phyloP scores from a whole-genome alignment of 2,888 invertebrate genomes.

The Drosophila niveifrons region DNA sequence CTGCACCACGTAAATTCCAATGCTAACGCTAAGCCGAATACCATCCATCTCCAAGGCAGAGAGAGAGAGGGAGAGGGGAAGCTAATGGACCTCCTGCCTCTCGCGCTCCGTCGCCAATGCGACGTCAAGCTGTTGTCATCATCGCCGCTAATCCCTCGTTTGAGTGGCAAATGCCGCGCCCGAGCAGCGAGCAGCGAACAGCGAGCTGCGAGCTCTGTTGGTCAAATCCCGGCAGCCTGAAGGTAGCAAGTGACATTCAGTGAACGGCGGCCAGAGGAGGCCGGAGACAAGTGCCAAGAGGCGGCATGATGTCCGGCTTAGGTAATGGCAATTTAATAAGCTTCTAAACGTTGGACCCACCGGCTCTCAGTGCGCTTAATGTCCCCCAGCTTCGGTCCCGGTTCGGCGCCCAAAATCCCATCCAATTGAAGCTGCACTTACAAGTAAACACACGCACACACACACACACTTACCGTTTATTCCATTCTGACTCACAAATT shows the following conservation, averaged over 20 bases:
- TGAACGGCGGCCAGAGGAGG: background rate
- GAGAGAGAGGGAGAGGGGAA: background rate
- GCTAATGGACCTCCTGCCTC: constrained; percentile 72
- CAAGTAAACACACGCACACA: constrained; percentile 7
- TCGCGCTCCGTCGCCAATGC: constrained; percentile 38
- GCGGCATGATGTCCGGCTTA: constrained; percentile 71
- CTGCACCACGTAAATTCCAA: constrained; percentile 43
- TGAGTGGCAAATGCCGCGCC: constrained; percentile 78
- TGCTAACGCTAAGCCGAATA: constrained; percentile 15
- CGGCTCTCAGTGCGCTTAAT: constrained; percentile 26
- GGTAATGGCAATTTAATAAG: constrained; percentile 81
- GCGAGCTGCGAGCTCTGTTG: constrained; percentile 15
- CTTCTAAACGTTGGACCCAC: constrained; percentile 61
- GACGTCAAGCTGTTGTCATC: constrained; percentile 79
- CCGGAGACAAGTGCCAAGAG: constrained; percentile 2
- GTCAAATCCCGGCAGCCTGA: background rate
- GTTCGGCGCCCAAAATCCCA: constrained; percentile 25
- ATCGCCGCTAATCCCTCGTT: constrained; percentile 79
- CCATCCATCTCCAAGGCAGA: constrained; percentile 3
- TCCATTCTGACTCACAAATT: background rate
- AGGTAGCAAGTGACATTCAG: background rate
- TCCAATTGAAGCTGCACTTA: constrained; percentile 13
- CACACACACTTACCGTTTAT: constrained; percentile 1
- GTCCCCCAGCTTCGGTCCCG: background rate
- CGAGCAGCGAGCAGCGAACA: constrained; percentile 12